Percentiles rank a stretch among this genome's conserved stretches.
Conservation (phyloP, 2,113 vertebrate species). For the Aleadryas rufinucha region DNA sequence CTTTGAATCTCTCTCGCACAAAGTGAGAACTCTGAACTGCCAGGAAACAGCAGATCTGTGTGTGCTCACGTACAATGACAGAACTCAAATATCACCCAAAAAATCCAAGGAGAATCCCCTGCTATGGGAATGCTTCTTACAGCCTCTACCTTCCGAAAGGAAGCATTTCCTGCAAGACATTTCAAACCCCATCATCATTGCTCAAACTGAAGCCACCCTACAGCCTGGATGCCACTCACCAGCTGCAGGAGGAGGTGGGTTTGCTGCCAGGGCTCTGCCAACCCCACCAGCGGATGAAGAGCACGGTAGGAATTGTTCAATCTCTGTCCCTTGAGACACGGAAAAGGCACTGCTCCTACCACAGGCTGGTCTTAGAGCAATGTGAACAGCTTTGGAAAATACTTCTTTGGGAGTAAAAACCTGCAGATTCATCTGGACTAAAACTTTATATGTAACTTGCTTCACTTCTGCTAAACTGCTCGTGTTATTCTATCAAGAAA, state of each 20-base stretch:
- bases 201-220: background rate
- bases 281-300: background rate
- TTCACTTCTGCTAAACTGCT: background rate
- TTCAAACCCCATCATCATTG: background rate
- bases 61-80: accelerated
- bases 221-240: accelerated
- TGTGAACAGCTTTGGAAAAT: background rate
- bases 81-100: background rate
- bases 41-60: background rate
- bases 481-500: background rate
- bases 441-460: background rate
- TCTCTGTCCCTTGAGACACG: background rate
- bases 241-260: background rate
- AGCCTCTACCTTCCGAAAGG: background rate
- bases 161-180: background rate
- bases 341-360: background rate
- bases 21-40: background rate
- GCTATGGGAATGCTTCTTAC: background rate
- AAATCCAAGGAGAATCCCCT: background rate
- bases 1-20: background rate
- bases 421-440: background rate
- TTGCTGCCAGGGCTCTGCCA: background rate
- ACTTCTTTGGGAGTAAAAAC: background rate
- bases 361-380: background rate
- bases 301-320: accelerated